Conservation (phyloP, 2,888 invertebrate species). For the Drosophila maculinotata region DNA sequence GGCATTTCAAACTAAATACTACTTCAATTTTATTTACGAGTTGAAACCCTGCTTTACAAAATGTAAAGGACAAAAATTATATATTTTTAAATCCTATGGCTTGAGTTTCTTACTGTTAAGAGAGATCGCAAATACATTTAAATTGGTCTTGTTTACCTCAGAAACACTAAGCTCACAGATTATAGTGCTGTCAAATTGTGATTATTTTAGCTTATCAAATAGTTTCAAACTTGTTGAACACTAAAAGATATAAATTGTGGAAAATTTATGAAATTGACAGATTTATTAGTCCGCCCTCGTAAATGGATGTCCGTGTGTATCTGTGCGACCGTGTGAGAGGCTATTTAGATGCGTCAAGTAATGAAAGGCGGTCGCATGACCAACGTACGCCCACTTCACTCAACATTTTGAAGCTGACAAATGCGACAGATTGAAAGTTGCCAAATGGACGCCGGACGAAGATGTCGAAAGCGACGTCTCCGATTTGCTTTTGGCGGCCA, state of each 20-base stretch:
- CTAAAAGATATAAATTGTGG: background rate
- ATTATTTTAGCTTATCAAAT: no score
- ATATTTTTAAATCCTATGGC: no score
- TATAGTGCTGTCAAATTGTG: no score
- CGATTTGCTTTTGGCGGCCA: conserved; percentile 37
- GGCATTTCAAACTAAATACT: no score
- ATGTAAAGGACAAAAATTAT: no score
- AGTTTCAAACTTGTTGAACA: no score
- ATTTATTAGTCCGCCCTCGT: conserved; percentile 10
- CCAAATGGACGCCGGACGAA: conserved; percentile 55
- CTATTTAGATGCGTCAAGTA: conserved; percentile 53
- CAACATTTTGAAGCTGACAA: conserved; percentile 70
- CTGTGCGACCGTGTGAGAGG: background rate
- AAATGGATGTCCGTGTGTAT: background rate
- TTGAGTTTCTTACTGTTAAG: no score
- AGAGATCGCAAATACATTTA: no score
- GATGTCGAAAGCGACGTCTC: conserved; percentile 52
- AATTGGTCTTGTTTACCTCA: no score
- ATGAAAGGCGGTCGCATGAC: conserved; percentile 61
- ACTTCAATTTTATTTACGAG: no score
- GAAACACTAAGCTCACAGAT: no score
- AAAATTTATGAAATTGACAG: background rate
- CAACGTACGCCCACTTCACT: conserved; percentile 65
- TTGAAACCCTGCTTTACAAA: no score
- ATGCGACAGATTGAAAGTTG: conserved; percentile 78